Percentiles rank a stretch among this genome's conserved stretches.
These are phyloP conservation scores for Philereme vetulata DNA, from an alignment of 2,888 invertebrate species.

Conservation along the genomic window DNA sequence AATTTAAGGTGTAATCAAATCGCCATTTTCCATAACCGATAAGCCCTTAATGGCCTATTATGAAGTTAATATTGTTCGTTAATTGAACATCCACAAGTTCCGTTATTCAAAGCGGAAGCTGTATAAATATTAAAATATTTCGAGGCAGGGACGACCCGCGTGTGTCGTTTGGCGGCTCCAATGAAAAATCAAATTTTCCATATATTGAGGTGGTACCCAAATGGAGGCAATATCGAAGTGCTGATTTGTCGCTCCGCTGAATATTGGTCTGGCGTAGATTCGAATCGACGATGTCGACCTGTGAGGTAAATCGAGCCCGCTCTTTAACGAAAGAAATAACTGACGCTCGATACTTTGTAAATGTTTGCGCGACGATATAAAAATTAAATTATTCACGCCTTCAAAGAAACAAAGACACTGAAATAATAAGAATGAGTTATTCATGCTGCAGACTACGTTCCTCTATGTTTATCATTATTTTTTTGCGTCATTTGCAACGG, in stretches of 20 bases:
- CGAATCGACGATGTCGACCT: slow-evolving; percentile 68
- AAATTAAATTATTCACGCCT: slow-evolving; percentile 16
- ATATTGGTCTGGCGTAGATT: slow-evolving; percentile 80
- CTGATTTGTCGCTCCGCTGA: slow-evolving; percentile 80
- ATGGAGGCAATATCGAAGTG: slow-evolving; percentile 82
- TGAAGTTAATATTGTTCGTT: slow-evolving; percentile 58
- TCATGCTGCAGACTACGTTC: slow-evolving; percentile 43
- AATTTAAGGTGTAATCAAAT: slow-evolving; percentile 42
- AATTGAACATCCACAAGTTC: slow-evolving; percentile 54
- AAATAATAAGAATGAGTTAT: slow-evolving; percentile 33
- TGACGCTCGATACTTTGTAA: slow-evolving; percentile 23
- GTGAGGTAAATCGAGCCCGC: slow-evolving; percentile 56
- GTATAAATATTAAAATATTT: slow-evolving; percentile 53
- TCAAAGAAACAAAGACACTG: slow-evolving; percentile 24
- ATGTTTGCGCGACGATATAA: slow-evolving; percentile 9
- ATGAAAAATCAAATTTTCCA: slow-evolving; percentile 76
- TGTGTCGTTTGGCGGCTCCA: slow-evolving; percentile 48
- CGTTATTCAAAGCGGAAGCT: slow-evolving; percentile 37
- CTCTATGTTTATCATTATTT: slow-evolving; percentile 63
- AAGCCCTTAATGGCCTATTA: slow-evolving; percentile 59
- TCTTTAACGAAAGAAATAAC: slow-evolving; percentile 57
- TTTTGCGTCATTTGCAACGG: slow-evolving; percentile 71
- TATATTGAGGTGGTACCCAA: slow-evolving; percentile 76
- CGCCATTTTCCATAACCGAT: slow-evolving; percentile 48
- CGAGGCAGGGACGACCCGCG: slow-evolving; percentile 27